Conservation (phyloP, 2,888 invertebrate species). For the Xanthorhoe designata region DNA sequence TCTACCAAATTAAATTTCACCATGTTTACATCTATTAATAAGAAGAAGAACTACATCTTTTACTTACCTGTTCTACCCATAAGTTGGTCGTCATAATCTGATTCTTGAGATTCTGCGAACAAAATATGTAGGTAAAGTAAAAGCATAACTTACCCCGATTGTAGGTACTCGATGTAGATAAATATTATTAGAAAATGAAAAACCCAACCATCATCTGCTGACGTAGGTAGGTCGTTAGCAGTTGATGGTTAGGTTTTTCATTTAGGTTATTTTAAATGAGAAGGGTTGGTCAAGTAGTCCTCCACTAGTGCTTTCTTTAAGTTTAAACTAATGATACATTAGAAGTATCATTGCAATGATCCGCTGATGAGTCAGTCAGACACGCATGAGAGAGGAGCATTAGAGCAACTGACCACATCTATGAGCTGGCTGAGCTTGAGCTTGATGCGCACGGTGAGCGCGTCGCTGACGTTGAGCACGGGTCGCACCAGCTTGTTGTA, state of each 20-base stretch:
- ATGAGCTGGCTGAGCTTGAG: slow-evolving; percentile 98
- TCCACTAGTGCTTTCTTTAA: neutral
- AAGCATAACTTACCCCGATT: too few species aligned
- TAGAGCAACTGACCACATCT: slow-evolving; percentile 93
- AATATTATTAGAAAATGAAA: too few species aligned
- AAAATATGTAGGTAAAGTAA: too few species aligned
- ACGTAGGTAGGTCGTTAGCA: too few species aligned
- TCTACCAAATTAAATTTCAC: neutral
- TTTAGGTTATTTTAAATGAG: too few species aligned
- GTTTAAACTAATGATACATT: too few species aligned
- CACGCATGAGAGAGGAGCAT: too few species aligned
- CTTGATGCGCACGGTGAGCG: slow-evolving; percentile 97
- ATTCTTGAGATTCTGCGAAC: slow-evolving; percentile 95
- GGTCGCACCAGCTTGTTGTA: slow-evolving; percentile 98
- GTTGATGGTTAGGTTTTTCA: too few species aligned
- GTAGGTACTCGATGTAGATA: too few species aligned
- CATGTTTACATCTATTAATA: neutral
- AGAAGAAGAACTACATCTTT: neutral
- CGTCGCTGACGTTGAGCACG: slow-evolving; percentile 97
- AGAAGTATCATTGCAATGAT: neutral
- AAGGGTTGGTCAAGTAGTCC: too few species aligned
- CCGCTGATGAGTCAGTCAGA: too few species aligned
- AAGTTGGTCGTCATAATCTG: slow-evolving; percentile 98
- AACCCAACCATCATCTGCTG: too few species aligned
- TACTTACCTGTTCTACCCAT: slow-evolving; percentile 91